Evolutionary conservation across 2,113 vertebrate genomes (phyloP).

Genomic region (Podarcis cretensis): DNA sequence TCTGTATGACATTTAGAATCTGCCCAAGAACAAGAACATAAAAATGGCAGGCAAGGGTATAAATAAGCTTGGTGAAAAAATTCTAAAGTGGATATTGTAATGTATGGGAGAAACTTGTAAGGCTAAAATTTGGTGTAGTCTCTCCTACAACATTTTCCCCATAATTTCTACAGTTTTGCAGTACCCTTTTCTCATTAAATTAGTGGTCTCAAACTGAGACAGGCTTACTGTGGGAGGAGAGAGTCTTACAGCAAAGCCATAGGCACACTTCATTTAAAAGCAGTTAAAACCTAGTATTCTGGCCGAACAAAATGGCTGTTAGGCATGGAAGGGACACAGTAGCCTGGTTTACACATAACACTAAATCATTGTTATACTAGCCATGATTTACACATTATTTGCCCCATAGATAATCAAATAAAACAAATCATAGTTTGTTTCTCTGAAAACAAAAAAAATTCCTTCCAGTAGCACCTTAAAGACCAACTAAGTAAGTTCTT

Average conservation of each 20-base stretch:
- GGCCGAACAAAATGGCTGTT: background rate
- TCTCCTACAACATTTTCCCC: background rate
- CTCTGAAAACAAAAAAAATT: too few relatives aligned
- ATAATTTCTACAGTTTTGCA: background rate
- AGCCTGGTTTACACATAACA: too few relatives aligned
- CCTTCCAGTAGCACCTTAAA: too few relatives aligned
- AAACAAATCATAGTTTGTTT: too few relatives aligned
- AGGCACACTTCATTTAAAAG: background rate
- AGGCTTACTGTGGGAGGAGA: background rate
- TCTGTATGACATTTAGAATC: background rate
- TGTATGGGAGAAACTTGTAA: background rate
- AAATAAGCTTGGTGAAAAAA: background rate
- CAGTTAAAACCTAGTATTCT: background rate
- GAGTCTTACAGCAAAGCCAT: background rate
- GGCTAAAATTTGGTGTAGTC: background rate
- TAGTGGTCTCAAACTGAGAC: background rate
- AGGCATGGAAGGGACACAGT: too few relatives aligned
- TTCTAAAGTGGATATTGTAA: slow-evolving; percentile 26
- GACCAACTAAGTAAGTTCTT: too few relatives aligned
- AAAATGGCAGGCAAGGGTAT: background rate
- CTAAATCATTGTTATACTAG: too few relatives aligned
- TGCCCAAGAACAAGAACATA: slow-evolving; percentile 22
- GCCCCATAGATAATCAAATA: too few relatives aligned
- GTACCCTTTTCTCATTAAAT: background rate
- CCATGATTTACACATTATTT: too few relatives aligned